These are phyloP conservation scores for Tiphia femorata DNA, from an alignment of 2,888 invertebrate genomes.

Conservation along the genomic window DNA sequence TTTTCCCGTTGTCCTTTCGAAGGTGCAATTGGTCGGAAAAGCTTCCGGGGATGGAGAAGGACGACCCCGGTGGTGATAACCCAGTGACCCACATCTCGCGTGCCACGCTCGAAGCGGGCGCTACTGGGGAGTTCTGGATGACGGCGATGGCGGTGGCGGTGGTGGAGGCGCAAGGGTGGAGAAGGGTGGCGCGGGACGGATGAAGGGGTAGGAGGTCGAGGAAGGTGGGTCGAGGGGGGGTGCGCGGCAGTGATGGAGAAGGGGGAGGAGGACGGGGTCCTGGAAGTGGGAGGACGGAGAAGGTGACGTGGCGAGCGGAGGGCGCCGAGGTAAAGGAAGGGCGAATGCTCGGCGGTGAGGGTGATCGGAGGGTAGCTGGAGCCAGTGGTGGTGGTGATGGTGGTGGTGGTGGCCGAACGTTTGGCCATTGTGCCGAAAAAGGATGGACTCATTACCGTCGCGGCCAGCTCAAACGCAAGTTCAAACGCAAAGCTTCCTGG, in stretches of 20 bases:
- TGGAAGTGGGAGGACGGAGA: neutral
- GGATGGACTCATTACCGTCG: slow-evolving; percentile 28
- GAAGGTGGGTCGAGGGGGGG: neutral
- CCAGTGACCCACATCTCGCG: slow-evolving; percentile 56
- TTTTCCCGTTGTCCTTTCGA: slow-evolving; percentile 38
- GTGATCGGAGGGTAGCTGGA: neutral
- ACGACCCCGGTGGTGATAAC: slow-evolving; percentile 52
- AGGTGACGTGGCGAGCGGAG: neutral
- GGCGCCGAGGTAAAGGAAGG: neutral
- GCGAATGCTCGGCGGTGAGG: neutral
- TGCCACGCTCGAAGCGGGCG: slow-evolving; percentile 19
- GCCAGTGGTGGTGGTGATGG: slow-evolving; percentile 1
- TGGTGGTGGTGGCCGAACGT: slow-evolving; percentile 24
- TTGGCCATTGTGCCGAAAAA: slow-evolving; percentile 37
- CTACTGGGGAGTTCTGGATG: slow-evolving; percentile 18
- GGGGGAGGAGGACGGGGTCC: neutral
- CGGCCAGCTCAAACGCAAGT: slow-evolving; percentile 27
- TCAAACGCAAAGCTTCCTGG: slow-evolving; percentile 21
- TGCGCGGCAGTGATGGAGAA: neutral
- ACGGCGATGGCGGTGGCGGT: neutral
- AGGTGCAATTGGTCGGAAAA: slow-evolving; percentile 54
- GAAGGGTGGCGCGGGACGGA: neutral
- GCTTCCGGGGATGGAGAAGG: slow-evolving; percentile 36
- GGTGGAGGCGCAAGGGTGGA: neutral
- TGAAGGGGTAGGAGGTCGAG: neutral